phyloP scores from a whole-genome alignment of 2,888 invertebrate genomes.

The Drosophila colorata region DNA sequence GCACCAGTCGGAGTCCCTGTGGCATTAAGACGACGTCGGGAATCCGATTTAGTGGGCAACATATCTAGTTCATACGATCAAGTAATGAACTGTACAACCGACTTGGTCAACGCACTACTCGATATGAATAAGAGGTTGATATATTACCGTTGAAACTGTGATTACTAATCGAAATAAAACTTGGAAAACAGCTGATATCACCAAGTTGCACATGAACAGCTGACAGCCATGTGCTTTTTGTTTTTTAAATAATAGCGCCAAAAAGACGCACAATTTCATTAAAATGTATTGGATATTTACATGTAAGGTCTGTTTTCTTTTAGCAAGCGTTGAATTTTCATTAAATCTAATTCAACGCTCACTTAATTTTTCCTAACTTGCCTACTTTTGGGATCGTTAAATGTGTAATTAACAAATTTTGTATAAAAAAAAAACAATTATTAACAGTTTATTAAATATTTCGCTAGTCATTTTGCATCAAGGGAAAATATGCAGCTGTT shows the following conservation, averaged over 20 bases:
- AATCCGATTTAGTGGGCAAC: constrained; percentile 56
- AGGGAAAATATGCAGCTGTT: no score
- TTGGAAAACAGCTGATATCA: constrained; percentile 39
- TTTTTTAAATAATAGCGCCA: not conserved
- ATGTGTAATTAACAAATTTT: no score
- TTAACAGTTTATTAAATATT: no score
- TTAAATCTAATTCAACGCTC: no score
- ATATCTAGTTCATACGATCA: constrained; percentile 34
- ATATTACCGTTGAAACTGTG: not conserved
- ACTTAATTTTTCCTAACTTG: no score
- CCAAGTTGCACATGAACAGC: constrained; percentile 19
- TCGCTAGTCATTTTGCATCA: no score
- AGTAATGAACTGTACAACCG: constrained; percentile 3
- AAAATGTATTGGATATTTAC: not conserved
- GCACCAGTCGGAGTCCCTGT: constrained; percentile 10
- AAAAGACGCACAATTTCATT: not conserved
- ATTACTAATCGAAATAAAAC: constrained; percentile 2
- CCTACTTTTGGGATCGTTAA: no score
- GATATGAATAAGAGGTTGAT: not conserved
- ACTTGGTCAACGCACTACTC: not conserved
- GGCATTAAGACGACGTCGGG: constrained; percentile 57
- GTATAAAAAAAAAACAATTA: no score
- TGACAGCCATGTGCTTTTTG: not conserved
- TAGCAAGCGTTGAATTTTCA: no score
- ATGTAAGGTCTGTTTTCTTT: no score